Evolutionary conservation across 2,113 vertebrate genomes (phyloP), one percentile per base, ranked within the genome.

Genomic region (Ceyx cyanopectus): DNA sequence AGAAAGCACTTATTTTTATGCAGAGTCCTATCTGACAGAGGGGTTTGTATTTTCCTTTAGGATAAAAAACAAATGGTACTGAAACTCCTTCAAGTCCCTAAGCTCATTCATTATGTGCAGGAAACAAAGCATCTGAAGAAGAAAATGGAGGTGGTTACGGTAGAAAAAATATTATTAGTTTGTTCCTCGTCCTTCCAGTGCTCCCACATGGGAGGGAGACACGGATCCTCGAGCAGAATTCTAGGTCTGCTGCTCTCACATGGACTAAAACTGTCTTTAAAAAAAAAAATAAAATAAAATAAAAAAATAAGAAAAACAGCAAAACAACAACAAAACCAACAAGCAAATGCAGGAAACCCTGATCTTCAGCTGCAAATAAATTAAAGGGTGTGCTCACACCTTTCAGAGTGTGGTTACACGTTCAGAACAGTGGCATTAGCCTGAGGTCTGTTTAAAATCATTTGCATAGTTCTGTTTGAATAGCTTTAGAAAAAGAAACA

Each of bases 31-130:
- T 89, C 95, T 97, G 95, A 93, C 96, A 97, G 92, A 95, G 95
- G 81, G 58, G 92, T 84, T 96, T 95, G 93, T 86, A 94, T 97
- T 93, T 95, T 96, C 95, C 96, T 97, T 96, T 94, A 97, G 91
- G 89, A 97, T 95, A 96, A 97, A 97, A 97, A 96, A 97, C 94
- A 98, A 97, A 97, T 96, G 97, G 95, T 94, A 95, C 48, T 91
- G 93, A 96, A 96, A 95, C 77, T 92, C 89, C 93, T 92, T 53
- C 40, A 95, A 97, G 80, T 97, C 96, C 95, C 97, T 92, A 60
- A 96, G 95, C 94, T 97, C 95, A 98, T 97, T 97, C 93, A 96
- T 97, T 98, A 98, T 97, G 89, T 85, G 78, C 67, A 81, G 86
- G 66, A 79, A 77, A 90, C 89, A 94, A 95, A 95, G 79, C 68